phyloP scores from a whole-genome alignment of 2,797 vertebrate genomes.

The Falco novaeseelandiae region DNA sequence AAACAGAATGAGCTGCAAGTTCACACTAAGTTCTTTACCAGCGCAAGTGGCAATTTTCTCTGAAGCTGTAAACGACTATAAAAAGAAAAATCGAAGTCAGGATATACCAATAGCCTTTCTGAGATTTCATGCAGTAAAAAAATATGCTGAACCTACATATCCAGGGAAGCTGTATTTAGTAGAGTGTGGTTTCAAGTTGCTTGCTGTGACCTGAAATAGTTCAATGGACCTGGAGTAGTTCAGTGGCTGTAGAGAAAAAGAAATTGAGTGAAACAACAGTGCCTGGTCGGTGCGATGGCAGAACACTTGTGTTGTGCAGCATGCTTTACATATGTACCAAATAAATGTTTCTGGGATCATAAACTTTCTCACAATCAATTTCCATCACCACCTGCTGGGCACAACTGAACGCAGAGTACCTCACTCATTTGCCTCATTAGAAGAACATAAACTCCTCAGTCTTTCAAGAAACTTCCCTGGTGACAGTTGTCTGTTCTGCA shows the following conservation, averaged over 20 bases:
- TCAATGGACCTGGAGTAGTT: neutral
- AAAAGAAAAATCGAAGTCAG: conserved; percentile 15
- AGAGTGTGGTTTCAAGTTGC: neutral
- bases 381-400: neutral
- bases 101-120: neutral
- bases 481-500: neutral
- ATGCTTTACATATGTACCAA: neutral
- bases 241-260: neutral
- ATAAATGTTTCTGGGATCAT: neutral
- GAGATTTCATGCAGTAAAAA: neutral
- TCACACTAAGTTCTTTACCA: neutral
- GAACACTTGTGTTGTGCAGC: neutral
- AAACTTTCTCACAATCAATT: neutral
- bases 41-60: neutral
- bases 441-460: neutral
- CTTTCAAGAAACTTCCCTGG: neutral
- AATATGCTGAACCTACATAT: neutral
- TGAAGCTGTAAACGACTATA: neutral
- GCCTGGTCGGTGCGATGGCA: neutral
- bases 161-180: neutral
- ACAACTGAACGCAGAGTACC: neutral
- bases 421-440: neutral
- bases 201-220: neutral
- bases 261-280: neutral
- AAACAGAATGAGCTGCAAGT: neutral